A percentile compares a stretch with the other conserved stretches of the same genome.
Evolutionary conservation across 2,888 invertebrate species (phyloP).

Genomic region (Eudemis profundana): DNA sequence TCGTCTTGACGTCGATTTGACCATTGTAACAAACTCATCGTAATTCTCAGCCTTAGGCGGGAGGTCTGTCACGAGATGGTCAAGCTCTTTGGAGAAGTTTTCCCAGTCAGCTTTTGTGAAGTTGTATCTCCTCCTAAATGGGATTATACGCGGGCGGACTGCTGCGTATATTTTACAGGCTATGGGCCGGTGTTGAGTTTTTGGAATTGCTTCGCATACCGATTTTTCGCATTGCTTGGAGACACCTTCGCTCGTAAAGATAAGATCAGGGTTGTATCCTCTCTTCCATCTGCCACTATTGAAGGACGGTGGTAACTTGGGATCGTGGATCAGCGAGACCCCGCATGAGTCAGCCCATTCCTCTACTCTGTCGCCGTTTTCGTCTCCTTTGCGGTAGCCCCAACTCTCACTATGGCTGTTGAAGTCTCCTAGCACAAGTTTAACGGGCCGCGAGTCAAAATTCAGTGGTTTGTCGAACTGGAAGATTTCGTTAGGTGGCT

Average conservation of each 20-base stretch:
- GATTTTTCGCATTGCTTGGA: not conserved
- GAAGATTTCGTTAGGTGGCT: too few species aligned
- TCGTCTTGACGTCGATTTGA: not conserved
- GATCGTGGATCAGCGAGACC: not conserved
- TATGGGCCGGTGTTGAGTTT: not conserved
- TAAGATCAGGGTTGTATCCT: not conserved
- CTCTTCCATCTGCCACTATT: slow-evolving; percentile 6
- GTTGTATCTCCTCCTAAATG: not conserved
- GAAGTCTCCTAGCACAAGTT: slow-evolving; percentile 1
- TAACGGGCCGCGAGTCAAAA: not conserved
- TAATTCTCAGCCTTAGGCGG: not conserved
- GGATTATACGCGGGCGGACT: not conserved
- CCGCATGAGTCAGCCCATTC: not conserved
- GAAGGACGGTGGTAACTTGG: not conserved
- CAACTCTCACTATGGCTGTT: not conserved
- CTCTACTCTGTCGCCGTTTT: not conserved
- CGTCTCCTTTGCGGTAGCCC: not conserved
- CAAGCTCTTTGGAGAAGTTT: not conserved
- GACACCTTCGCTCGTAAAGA: not conserved
- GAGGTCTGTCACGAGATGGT: not conserved
- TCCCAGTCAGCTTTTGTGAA: slow-evolving; percentile 2
- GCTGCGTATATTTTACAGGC: slow-evolving; percentile 2
- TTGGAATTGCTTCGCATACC: not conserved
- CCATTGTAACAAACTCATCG: not conserved
- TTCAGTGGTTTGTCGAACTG: not conserved